Base-by-base conservation (phyloP, 1,140 invertebrate genomes). In the Neoseiulus cucumeris region DNA sequence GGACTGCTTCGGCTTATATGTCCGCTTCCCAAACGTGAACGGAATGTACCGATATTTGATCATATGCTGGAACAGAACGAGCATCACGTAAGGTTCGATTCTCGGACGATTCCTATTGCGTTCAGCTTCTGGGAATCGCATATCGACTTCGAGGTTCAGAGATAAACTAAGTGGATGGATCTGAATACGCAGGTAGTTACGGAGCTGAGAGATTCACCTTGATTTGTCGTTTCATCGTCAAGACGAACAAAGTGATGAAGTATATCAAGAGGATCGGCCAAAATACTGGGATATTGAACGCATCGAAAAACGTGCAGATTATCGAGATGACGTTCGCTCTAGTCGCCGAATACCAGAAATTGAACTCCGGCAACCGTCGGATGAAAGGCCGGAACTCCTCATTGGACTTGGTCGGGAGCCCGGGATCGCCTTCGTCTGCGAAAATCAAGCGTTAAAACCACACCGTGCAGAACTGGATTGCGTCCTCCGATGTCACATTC, bases 261-360 rank as follows among this genome's bases (percentile, higher is more conserved):
- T 99, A 98, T 85, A 98, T 92, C 66, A 98, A 91, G 73, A 99
- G 82, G 70, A 99, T 98, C 51, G 96, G 96, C 96, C 96, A 99
- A 77, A 99, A 99, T 71, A 99, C 96, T 73, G 96, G 96, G 74
- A 99, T 87, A 81, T 99, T 96, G 75, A 98, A 94, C 70, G 87
- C 87, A 73, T 98, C 91, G 76, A 99, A 97, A 75, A 95, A 90
- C 64, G 96, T 98, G 77, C 91, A 96, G 69, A 86, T 79, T 71
- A 93, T 82, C 30, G 86, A 91, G 70, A 98, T 81, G 1, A 91
- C 64, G n/a, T 93, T 94, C 59, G 93, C 93, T 75, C 93, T 97
- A 42, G 88, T 86, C 55, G 95, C 87, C 70, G 91, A 94, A 72
- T 96, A 82, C 96, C 96, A 99, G 78, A 99, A 99, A 79, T 99